Conservation (phyloP, 2,888 invertebrate genomes). For the Tromatobia lineatoria region DNA sequence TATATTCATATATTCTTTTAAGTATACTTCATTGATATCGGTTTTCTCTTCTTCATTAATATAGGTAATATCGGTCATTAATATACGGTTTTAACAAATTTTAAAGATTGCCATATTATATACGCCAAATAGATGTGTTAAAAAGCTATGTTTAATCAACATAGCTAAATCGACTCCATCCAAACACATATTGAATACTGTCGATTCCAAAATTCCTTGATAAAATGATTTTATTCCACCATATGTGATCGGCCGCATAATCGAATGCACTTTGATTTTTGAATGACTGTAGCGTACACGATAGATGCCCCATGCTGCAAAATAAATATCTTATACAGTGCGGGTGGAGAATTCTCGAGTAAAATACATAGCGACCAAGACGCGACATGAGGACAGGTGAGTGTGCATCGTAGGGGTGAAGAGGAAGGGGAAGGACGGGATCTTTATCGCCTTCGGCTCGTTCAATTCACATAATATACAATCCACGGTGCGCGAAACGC, state of each 20-base stretch:
- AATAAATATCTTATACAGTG: not conserved
- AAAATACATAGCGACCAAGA: constrained; percentile 30
- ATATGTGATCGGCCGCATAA: not conserved
- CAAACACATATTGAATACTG: too few species aligned
- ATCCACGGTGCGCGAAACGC: constrained; percentile 77
- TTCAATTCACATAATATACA: constrained; percentile 85
- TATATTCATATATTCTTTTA: too few species aligned
- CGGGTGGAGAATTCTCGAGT: constrained; percentile 14
- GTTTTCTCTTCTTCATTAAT: too few species aligned
- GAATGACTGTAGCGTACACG: not conserved
- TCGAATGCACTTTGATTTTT: not conserved
- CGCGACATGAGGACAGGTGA: constrained; percentile 47
- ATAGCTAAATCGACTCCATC: too few species aligned
- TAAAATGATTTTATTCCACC: not conserved
- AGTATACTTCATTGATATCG: too few species aligned
- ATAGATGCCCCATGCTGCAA: not conserved
- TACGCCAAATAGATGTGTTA: too few species aligned
- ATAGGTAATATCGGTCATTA: too few species aligned
- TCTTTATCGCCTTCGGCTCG: constrained; percentile 84
- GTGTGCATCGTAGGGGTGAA: constrained; percentile 61
- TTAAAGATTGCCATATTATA: too few species aligned
- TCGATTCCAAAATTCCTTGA: too few species aligned
- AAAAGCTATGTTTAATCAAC: too few species aligned
- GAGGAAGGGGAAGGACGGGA: constrained; percentile 75
- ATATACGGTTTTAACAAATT: too few species aligned